Conservation (phyloP, 1,140 invertebrate genomes). For the Ptiloglossa arizonensis region DNA sequence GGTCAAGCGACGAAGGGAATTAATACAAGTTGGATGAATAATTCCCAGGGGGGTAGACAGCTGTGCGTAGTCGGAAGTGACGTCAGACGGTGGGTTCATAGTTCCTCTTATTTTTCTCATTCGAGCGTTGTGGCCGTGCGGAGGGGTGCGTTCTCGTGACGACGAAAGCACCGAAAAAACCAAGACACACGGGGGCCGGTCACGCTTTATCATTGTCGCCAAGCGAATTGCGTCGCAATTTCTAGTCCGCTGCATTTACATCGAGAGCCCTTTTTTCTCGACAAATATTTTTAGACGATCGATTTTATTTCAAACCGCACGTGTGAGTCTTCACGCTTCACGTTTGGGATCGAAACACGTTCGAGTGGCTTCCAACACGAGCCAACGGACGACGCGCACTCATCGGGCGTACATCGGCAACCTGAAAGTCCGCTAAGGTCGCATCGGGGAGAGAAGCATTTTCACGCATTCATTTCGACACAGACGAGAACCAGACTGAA, state of each 20-base stretch:
- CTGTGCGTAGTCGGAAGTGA: slow-evolving; percentile 35
- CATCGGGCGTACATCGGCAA: not conserved
- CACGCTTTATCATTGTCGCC: not conserved
- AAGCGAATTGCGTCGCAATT: slow-evolving; percentile 24
- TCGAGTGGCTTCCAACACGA: slow-evolving; percentile 3
- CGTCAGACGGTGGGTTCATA: slow-evolving; percentile 48
- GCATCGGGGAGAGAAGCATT: not conserved
- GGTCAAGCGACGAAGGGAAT: slow-evolving; percentile 43
- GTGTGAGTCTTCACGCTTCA: slow-evolving; percentile 1
- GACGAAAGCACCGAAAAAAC: not conserved
- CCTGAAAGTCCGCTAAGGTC: not conserved
- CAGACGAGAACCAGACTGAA: slow-evolving; percentile 50
- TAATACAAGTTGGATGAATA: slow-evolving; percentile 42
- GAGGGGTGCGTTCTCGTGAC: not conserved
- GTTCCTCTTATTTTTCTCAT: slow-evolving; percentile 53
- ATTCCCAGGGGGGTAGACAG: slow-evolving; percentile 33
- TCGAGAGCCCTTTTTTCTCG: slow-evolving; percentile 16
- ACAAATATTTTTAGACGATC: slow-evolving; percentile 50
- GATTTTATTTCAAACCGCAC: slow-evolving; percentile 31
- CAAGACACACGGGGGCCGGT: not conserved
- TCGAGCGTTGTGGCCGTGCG: not conserved
- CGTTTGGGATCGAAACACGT: slow-evolving; percentile 15
- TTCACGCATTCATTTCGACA: slow-evolving; percentile 14
- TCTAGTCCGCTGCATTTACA: slow-evolving; percentile 68
- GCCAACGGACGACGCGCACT: not conserved